Percentiles rank a stretch among this genome's conserved stretches.
Evolutionary conservation across 92 coral and sea anemone genomes (phyloP).

Genomic region (Porites lobata): DNA sequence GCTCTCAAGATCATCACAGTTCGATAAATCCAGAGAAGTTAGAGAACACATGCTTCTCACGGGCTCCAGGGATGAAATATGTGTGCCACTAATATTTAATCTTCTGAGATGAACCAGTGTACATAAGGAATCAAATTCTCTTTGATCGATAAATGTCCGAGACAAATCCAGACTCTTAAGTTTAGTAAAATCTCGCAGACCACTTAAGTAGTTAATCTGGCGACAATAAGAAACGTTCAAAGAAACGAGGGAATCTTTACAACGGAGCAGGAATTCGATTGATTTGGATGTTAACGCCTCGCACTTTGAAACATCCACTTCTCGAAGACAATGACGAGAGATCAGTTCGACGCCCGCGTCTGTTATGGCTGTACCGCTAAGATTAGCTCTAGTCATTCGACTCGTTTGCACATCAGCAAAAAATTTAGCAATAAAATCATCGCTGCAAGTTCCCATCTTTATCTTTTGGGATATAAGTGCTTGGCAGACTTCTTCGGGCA

Average conservation of each 20-base stretch:
- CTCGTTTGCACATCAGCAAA: slow-evolving; percentile 73
- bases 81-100: slow-evolving; percentile 70
- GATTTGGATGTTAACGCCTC: slow-evolving; percentile 65
- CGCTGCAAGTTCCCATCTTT: slow-evolving; percentile 79
- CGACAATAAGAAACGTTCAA: slow-evolving; percentile 73
- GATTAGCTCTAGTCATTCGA: slow-evolving; percentile 75
- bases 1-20: slow-evolving; percentile 61
- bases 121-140: slow-evolving; percentile 49
- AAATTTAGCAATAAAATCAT: slow-evolving; percentile 79
- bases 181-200: slow-evolving; percentile 57
- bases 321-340: slow-evolving; percentile 79
- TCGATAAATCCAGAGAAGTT: slow-evolving; percentile 77
- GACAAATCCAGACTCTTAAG: slow-evolving; percentile 76
- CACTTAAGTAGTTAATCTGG: slow-evolving; percentile 62
- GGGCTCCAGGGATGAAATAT: slow-evolving; percentile 71
- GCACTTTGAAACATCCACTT: slow-evolving; percentile 82
- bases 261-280: slow-evolving; percentile 59
- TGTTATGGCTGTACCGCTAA: slow-evolving; percentile 76
- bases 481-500: slow-evolving; percentile 87
- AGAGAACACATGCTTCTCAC: slow-evolving; percentile 58
- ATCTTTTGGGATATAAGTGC: slow-evolving; percentile 82
- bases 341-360: slow-evolving; percentile 75
- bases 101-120: slow-evolving; percentile 53
- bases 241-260: slow-evolving; percentile 74
- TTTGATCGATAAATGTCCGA: slow-evolving; percentile 67